A percentile compares a stretch with the other conserved stretches of the same genome.
Evolutionary conservation across 2,888 invertebrate genomes (phyloP).

Genomic region (Dugesia japonica): DNA sequence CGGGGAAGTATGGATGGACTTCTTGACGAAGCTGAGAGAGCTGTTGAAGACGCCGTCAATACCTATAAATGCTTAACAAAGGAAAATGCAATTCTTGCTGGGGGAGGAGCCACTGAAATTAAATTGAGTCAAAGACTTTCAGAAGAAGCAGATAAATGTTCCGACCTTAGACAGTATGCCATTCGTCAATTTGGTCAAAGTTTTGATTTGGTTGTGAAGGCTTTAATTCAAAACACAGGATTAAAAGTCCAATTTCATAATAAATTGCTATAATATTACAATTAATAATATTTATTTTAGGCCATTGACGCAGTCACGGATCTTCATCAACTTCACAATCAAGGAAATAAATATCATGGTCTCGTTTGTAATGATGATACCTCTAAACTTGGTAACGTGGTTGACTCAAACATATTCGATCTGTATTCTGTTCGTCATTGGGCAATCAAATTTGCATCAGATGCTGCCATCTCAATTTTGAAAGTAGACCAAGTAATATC

Average conservation of each 20-base stretch:
- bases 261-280: too few species aligned
- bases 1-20: slow-evolving; percentile 90
- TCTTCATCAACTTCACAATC: slow-evolving; percentile 78
- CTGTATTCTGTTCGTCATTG: slow-evolving; percentile 70
- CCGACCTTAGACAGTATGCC: slow-evolving; percentile 88
- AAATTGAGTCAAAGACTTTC: slow-evolving; percentile 72
- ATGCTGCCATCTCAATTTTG: slow-evolving; percentile 75
- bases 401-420: slow-evolving; percentile 58
- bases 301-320: slow-evolving; percentile 67
- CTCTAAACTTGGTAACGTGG: slow-evolving; percentile 59
- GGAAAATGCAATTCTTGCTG: slow-evolving; percentile 61
- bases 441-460: slow-evolving; percentile 83
- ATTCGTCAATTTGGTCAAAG: slow-evolving; percentile 72
- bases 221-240: slow-evolving; percentile 83
- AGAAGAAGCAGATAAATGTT: slow-evolving; percentile 68
- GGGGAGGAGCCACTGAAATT: slow-evolving; percentile 85
- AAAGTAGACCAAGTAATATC: slow-evolving; percentile 75
- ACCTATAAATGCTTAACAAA: slow-evolving; percentile 74
- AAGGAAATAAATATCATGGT: slow-evolving; percentile 65
- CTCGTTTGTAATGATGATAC: slow-evolving; percentile 65
- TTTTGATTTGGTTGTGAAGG: slow-evolving; percentile 73
- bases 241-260: too few species aligned
- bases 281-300: slow-evolving; percentile 36
- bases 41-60: slow-evolving; percentile 94
- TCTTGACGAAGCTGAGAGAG: slow-evolving; percentile 94